Base-by-base conservation (phyloP, 2,888 invertebrate genomes). In the Drosophila rubida region DNA sequence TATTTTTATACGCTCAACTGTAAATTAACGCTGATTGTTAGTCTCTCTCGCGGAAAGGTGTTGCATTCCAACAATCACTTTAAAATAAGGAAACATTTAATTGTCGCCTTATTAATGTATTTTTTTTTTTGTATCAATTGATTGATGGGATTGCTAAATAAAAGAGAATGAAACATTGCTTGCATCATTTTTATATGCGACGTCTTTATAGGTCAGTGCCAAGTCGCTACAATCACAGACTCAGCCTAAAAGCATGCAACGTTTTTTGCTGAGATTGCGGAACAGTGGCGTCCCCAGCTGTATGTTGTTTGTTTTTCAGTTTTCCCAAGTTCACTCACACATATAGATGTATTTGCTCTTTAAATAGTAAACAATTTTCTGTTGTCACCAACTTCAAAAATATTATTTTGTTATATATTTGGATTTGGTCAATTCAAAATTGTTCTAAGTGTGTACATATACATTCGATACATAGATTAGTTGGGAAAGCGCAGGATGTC, bases 181-280 rank as follows among this genome's bases (percentile, higher is more conserved):
- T 39, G 4, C 1, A 37, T 16, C 2, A 16, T 2, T 39, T 23
- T 11, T 3, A 14, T 23, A 14, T 14, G 6, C 13, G 0, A 13
- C 2, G 11, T 27, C 6, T 32, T 11, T 19, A 11, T 41, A 67
- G 49, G 32, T 65, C 66, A 14, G 7, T 14, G 22, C 2, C 27
- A 27, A 7, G 7, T 5, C 23, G 35, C 13, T 35, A 2, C 6
- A 13, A 13, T 37, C 7, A 6, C 7, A 13, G 2, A 13, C 14
- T 0, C 0, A 9, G 25, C 69, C 57, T 19, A 19, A 65, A 61
- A 61, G 73, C 58, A 73, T 42, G 60, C 73, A 46, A 9, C 9
- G 14, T 4, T 16, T 39, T 23, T 32, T 51, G 51, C 0, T 16
- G 0, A 11, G 2, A 2, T 3, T 4, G 3, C 19, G 13, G 1